phyloP scores from a whole-genome alignment of 1,140 invertebrate species.

The Lepidurus packardi region DNA sequence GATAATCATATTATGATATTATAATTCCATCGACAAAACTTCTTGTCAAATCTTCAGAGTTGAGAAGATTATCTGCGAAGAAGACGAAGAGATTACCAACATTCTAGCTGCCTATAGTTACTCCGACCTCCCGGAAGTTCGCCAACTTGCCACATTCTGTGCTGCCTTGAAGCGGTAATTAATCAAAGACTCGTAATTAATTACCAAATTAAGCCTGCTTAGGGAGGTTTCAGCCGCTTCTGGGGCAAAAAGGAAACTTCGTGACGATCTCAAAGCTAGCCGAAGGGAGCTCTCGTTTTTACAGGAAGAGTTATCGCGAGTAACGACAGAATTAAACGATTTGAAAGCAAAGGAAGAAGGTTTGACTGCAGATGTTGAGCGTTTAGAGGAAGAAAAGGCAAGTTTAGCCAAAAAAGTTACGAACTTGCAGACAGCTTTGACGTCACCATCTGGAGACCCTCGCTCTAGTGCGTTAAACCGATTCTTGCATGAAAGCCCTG shows the following conservation, averaged over 20 bases:
- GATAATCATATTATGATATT: background rate
- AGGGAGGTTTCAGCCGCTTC: conserved; percentile 28
- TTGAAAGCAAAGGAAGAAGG: conserved; percentile 13
- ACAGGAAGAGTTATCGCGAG: conserved; percentile 20
- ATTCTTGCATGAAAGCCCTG: conserved; percentile 29
- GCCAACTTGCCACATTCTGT: background rate
- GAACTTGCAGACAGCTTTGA: conserved; percentile 9
- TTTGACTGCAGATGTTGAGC: conserved; percentile 23
- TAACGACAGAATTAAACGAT: conserved; percentile 23
- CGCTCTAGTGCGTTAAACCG: conserved; percentile 23
- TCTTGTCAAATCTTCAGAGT: background rate
- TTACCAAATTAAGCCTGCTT: background rate
- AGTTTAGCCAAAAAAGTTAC: conserved; percentile 22
- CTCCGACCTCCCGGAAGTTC: background rate
- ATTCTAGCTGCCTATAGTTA: background rate
- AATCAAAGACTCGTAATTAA: background rate
- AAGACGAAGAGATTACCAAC: background rate
- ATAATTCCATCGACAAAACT: background rate
- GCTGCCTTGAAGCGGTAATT: conserved; percentile 7
- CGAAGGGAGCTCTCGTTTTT: background rate
- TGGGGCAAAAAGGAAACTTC: conserved; percentile 18
- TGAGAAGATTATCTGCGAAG: background rate
- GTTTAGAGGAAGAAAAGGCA: conserved; percentile 24
- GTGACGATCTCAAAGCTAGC: conserved; percentile 26
- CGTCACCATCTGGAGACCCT: conserved; percentile 28